Percentiles rank a stretch among this genome's conserved stretches.
These are phyloP conservation scores for Sacculina carcini DNA, from an alignment of 2,888 invertebrate species.

Conservation along the genomic window DNA sequence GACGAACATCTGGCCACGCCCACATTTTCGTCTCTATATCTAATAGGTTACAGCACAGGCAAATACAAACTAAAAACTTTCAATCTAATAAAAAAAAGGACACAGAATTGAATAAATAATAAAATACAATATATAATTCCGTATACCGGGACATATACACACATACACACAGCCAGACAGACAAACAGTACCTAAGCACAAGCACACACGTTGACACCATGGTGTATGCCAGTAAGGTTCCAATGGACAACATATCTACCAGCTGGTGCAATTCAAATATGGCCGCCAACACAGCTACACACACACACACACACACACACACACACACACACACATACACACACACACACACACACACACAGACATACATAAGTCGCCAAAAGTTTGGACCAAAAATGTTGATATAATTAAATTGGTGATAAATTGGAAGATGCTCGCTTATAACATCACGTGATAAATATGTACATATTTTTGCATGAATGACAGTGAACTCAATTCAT, in stretches of 20 bases:
- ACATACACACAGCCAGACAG: background rate
- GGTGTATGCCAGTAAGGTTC: constrained; percentile 21
- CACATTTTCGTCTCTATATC: background rate
- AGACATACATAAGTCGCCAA: no score
- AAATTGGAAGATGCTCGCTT: no score
- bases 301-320: constrained; percentile 1
- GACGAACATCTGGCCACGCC: background rate
- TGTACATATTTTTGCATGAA: no score
- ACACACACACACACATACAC: background rate
- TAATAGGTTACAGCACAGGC: background rate
- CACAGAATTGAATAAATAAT: background rate
- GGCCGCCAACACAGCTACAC: constrained; percentile 30
- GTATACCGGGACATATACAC: background rate
- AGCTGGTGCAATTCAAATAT: constrained; percentile 22
- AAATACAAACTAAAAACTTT: background rate
- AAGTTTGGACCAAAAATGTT: no score
- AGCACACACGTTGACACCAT: constrained; percentile 21
- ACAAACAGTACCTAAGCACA: constrained; percentile 11
- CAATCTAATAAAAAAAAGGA: background rate
- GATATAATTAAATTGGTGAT: no score
- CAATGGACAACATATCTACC: constrained; percentile 27
- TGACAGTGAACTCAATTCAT: no score
- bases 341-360: constrained; percentile 8
- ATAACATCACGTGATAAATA: no score
- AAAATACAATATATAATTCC: background rate